Base-by-base conservation (phyloP, 64 coral and sea anemone species). In the Montipora foliosa region DNA sequence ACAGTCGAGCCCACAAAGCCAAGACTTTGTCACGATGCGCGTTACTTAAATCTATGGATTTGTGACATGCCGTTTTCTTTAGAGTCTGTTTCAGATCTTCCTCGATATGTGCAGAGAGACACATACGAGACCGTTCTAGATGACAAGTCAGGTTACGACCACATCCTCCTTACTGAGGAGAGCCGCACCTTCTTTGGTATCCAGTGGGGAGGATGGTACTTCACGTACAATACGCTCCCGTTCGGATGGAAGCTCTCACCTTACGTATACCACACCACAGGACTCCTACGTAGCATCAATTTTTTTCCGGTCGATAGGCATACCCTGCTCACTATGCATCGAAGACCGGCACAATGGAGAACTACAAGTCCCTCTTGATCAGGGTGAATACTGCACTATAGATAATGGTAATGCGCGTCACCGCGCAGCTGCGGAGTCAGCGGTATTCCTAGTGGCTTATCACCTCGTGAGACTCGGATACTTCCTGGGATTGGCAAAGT, bases 161-260 rank as follows among this genome's bases (percentile, higher is more conserved):
- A 80, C 44, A 46, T 90, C 57, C 22, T 89, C 8, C 70, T 89
- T 1, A 59, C 69, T 37, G 87, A 89, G 13, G 49, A 24, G 4
- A 83, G 82, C 20, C 47, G 91, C 22, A 84, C 20, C 11, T 93
- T 46, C 44, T 93, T 93, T 64, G 91, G 91, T 67, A 87, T 93
- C 24, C 81, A 93, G 71, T 93, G 91, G 91, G 91, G 80, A 14
- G 91, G 81, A 5, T 93, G 91, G 91, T 86, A 77, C 15, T 93
- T 93, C 58, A 66, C 68, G 12, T 93, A 93, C 66, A 93, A 93
- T 66, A 77, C 91, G 2, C 20, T 93, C 25, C 68, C 71, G 4
- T 93, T 93, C 47, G 91, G 91, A 24, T 93, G 91, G 91, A 86
- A 93, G 22, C 59, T 93, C 17, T 93, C 80, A 46, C 91, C 81